Conservation (phyloP, 2,888 invertebrate species). For the Melangyna quadrimaculata region DNA sequence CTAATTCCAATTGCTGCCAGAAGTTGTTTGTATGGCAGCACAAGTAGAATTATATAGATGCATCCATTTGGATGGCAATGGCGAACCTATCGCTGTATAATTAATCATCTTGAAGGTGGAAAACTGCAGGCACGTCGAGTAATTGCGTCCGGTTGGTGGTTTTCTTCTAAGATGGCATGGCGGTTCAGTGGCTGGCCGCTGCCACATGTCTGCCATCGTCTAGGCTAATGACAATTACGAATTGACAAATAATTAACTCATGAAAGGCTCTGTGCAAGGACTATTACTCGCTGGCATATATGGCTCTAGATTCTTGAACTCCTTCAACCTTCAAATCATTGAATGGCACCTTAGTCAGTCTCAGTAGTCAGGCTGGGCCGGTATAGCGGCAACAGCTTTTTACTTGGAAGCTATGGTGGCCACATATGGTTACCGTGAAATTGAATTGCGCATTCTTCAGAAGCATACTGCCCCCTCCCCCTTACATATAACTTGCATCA, state of each 20-base stretch:
- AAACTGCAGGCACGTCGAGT: constrained; percentile 57
- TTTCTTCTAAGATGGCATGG: not conserved
- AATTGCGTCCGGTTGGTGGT: constrained; percentile 57
- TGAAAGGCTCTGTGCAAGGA: constrained; percentile 24
- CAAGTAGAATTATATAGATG: not conserved
- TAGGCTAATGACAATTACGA: constrained; percentile 67
- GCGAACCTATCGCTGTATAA: constrained; percentile 51
- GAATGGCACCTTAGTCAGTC: not conserved
- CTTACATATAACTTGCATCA: not conserved
- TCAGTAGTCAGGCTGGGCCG: not conserved
- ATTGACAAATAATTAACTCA: constrained; percentile 70
- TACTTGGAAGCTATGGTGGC: not conserved
- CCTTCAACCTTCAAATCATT: constrained; percentile 15
- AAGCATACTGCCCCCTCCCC: not conserved
- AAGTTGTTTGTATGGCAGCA: constrained; percentile 22
- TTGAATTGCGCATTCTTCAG: constrained; percentile 61
- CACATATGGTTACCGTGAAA: constrained; percentile 61
- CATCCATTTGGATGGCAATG: constrained; percentile 30
- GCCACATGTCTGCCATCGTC: constrained; percentile 51
- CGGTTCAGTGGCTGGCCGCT: constrained; percentile 2
- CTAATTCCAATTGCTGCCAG: constrained; percentile 61
- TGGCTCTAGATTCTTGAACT: constrained; percentile 16
- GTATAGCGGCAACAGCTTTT: not conserved
- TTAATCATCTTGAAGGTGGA: constrained; percentile 68
- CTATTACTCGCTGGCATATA: not conserved